Evolutionary conservation across 2,888 invertebrate species (phyloP), one percentile per base, ranked within the genome.

Genomic region (Dryobotodes eremita): DNA sequence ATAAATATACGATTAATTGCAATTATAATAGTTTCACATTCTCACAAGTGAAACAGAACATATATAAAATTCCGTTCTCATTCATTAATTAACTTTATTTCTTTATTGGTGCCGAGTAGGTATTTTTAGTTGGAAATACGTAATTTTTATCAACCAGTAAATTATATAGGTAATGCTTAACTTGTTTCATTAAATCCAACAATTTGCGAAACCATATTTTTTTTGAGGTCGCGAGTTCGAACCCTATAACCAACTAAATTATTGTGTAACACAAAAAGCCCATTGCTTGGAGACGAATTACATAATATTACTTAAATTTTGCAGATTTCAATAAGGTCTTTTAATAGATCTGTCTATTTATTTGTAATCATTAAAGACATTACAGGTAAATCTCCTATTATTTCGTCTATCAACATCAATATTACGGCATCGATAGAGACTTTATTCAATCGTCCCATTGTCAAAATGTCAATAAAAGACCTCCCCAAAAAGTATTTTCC

Each of bases 1-100:
- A n/a, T 70, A 26, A 31, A 46, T n/a, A n/a, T 69, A 61, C 26
- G n/a, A 69, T 50, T 77, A 55, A 79, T 70, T 71, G 36, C 57
- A 57, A 57, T 57, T 0, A 36, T 36, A 59, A 69, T 36, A 53
- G 64, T 75, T 70, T 82, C 64, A 75, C 69, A 75, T 70, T 53
- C 57, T 36, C 53, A 6, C 13, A n/a, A 46, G 50, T n/a, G 31
- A 79, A 69, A 53, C 69, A 68, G 23, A 20, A 55, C n/a, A 53
- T 65, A 69, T 50, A 31, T 81, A 53, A 8, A 42, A 65, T 75
- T 75, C 36, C 15, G 55, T 68, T 80, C 48, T 26, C 74, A 74
- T 74, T 80, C 10, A 57, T 57, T 72, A 26, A 8, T 17, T 61
- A 55, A 0, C 4, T 6, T 55, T 20, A 48, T 53, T 46, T 42